Evolutionary conservation across 2,113 vertebrate genomes (phyloP), one percentile per base, ranked within the genome.

Genomic region (Scomber colias): DNA sequence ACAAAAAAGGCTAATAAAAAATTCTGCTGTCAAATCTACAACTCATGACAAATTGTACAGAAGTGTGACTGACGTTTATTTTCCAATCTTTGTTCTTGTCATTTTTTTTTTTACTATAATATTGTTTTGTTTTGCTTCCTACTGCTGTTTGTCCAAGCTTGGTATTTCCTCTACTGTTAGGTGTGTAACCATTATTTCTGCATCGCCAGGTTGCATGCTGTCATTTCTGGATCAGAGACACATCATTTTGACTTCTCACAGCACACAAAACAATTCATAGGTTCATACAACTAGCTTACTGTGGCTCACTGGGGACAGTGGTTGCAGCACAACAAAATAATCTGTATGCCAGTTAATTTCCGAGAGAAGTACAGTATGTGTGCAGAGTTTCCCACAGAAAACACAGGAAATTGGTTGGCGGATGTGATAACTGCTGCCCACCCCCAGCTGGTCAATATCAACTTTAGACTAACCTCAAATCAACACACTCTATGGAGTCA

Each of bases 211-310:
- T 15, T 68, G 56, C 31, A 70, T 4, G 45, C 7, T 84, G 79
- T 75, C 76, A 30, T 54, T 61, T 60, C 70, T 53, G 30, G 15
- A 45, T 11, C 17, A 79, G 53, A 45, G 48, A 55, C 30, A 50
- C 2, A 16, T 44, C 0, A 67, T 75, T 61, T 74, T 27, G 24
- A 63, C 31, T 66, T 56, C 31, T 35, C 64, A 53, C 40, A 65
- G 30, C 12, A 40, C 7, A 40, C 9, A 8, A 40, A 40, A 40
- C 1, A 72, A 69, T 3, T 67, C 44, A 48, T 10, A 51, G 9
- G 16, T 55, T 66, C 10, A 13, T 31, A 14, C n/a, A 70, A 74
- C 61, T 0, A 51, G 19, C 27, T 27, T 2, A 24, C 19, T n/a
- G 49, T 49, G 10, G 44, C 50, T 19, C 12, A 74, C 12, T 69